Percentiles rank a stretch among this genome's conserved stretches.
Conservation (phyloP, 1,140 invertebrate species). For the Panagrolaimus sp. region DNA sequence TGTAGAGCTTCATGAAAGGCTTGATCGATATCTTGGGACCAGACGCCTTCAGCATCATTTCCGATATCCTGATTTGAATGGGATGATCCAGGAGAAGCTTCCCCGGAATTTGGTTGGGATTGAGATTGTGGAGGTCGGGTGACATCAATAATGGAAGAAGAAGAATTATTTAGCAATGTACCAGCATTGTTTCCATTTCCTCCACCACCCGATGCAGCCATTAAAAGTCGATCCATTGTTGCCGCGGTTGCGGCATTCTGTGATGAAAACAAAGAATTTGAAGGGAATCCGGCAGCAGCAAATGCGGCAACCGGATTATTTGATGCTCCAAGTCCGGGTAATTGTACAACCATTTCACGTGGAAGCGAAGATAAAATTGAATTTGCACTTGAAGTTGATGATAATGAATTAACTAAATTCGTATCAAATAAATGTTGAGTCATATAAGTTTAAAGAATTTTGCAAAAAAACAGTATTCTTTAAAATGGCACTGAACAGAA, state of each 20-base stretch:
- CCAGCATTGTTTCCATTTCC: slow-evolving; percentile 33
- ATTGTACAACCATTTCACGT: slow-evolving; percentile 59
- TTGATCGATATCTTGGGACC: slow-evolving; percentile 99
- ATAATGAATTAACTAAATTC: slow-evolving; percentile 60
- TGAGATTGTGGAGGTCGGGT: too few species aligned
- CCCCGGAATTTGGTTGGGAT: slow-evolving; percentile 23
- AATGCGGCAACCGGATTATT: neutral
- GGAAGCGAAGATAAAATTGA: slow-evolving; percentile 65
- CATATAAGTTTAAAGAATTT: neutral
- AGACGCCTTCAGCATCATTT: slow-evolving; percentile 94
- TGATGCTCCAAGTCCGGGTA: slow-evolving; percentile 22
- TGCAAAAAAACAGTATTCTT: neutral
- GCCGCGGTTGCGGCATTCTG: neutral
- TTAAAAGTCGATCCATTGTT: slow-evolving; percentile 15
- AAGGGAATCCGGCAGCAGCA: slow-evolving; percentile 22
- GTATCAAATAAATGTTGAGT: slow-evolving; percentile 5
- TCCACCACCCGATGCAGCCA: slow-evolving; percentile 39
- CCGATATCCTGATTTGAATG: slow-evolving; percentile 66
- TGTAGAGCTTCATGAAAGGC: slow-evolving; percentile 98
- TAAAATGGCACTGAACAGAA: too few species aligned
- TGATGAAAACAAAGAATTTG: slow-evolving; percentile 12
- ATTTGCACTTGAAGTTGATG: slow-evolving; percentile 66
- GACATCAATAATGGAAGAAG: too few species aligned
- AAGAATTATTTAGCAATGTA: too few species aligned
- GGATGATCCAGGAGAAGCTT: slow-evolving; percentile 28